Base-by-base conservation (phyloP, 2,113 vertebrate species). In the Mormyrus iriodes region DNA sequence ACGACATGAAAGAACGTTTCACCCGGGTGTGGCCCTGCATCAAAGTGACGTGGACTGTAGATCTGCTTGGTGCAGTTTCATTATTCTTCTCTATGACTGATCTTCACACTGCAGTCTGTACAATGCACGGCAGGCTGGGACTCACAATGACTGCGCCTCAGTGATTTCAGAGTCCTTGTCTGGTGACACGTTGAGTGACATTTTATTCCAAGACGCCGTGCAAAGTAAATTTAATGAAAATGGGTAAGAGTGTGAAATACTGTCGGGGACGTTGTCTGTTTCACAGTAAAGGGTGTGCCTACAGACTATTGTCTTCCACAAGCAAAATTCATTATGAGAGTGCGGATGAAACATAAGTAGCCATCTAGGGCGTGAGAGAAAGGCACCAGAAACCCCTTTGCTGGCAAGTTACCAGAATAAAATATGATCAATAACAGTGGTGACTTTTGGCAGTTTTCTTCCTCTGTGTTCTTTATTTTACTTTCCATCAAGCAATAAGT, bases 11-110 rank as follows among this genome's bases (percentile, higher is more conserved):
- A 86, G 85, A 39, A 1, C 2, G 2, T 53, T 55, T 55, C n/a
- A 8, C 27, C 51, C 17, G 85, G 85, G 51, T 39, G 85, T 55
- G 85, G 51, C 31, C 21, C 31, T 13, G 48, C 55, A 55, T 86
- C 85, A 86, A 86, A 53, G 85, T 86, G 85, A 52, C n/a, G 21
- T 15, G 1, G 85, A 55, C 85, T 55, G 85, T 27, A 53, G 85
- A 31, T 13, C 24, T 19, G 52, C 51, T 27, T 39, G 17, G n/a
- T 27, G 3, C 48, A 49, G 85, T 21, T 35, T 12, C 15, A 5
- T 15, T 35, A 53, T 35, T 86, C 49, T 55, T 86, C 85, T 86
- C 49, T 35, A 15, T 9, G n/a, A 86, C 49, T 35, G 44, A 19
- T 27, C 49, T 86, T 31, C 12, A 53, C 49, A 53, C 48, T 17